These are phyloP conservation scores for Synanthedon myopaeformis DNA, from an alignment of 2,888 invertebrate species.

Conservation along the genomic window DNA sequence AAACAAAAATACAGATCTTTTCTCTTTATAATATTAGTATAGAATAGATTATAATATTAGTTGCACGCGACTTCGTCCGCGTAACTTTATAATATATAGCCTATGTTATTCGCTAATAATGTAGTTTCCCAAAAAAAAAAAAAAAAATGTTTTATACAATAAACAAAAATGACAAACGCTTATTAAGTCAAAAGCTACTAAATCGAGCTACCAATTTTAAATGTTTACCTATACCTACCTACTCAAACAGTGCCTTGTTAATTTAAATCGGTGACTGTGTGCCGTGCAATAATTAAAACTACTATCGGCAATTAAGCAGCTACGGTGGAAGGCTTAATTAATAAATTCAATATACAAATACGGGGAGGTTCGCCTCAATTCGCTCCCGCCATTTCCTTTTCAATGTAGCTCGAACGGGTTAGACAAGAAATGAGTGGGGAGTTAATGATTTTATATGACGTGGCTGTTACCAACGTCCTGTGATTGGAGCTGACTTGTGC, in stretches of 20 bases:
- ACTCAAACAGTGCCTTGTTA: neutral
- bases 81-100: too few relatives aligned
- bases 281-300: neutral
- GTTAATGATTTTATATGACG: conserved; percentile 26
- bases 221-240: too few relatives aligned
- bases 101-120: too few relatives aligned
- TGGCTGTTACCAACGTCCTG: conserved; percentile 35
- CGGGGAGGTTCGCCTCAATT: conserved; percentile 1
- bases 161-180: too few relatives aligned
- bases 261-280: neutral
- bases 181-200: too few relatives aligned
- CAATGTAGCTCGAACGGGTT: neutral
- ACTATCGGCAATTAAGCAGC: conserved; percentile 23
- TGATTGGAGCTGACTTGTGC: neutral
- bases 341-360: conserved; percentile 23
- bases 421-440: conserved; percentile 7
- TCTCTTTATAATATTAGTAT: too few relatives aligned
- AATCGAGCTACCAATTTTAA: too few relatives aligned
- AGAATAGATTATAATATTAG: too few relatives aligned
- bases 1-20: too few relatives aligned
- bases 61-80: too few relatives aligned
- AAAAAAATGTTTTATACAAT: too few relatives aligned
- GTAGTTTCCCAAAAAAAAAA: too few relatives aligned
- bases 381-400: conserved; percentile 1
- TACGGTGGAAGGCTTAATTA: conserved; percentile 31